Evolutionary conservation across 1,140 invertebrate genomes (phyloP).

Genomic region (Fopius arisanus): DNA sequence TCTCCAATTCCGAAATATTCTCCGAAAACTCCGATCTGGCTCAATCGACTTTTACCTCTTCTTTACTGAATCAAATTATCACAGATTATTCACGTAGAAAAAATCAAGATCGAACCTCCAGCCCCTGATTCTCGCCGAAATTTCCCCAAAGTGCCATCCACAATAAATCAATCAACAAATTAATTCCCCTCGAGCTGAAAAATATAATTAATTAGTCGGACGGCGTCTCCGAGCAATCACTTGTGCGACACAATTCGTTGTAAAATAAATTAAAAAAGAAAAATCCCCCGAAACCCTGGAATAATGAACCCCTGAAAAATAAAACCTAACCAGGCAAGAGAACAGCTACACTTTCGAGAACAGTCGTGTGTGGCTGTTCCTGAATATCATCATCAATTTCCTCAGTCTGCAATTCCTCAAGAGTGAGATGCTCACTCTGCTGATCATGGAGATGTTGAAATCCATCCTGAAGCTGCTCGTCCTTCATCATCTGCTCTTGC

Average conservation of each 20-base stretch:
- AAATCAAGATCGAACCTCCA: too few relatives aligned
- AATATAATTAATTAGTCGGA: too few relatives aligned
- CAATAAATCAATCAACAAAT: too few relatives aligned
- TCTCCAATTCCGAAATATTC: too few relatives aligned
- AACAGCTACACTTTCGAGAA: conserved; percentile 25
- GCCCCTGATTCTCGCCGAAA: too few relatives aligned
- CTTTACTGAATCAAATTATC: too few relatives aligned
- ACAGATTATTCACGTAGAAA: too few relatives aligned
- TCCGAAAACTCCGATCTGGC: too few relatives aligned
- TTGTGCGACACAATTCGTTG: too few relatives aligned
- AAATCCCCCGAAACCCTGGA: neutral
- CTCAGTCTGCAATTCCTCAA: conserved; percentile 21
- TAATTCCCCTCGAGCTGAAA: neutral
- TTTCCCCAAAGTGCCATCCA: too few relatives aligned
- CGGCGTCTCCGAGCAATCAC: neutral
- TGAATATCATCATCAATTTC: conserved; percentile 15
- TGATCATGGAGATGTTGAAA: neutral
- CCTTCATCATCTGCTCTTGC: conserved; percentile 31
- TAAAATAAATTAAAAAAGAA: too few relatives aligned
- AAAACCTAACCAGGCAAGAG: conserved; percentile 25
- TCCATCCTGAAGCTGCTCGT: conserved; percentile 7
- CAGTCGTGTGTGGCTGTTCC: conserved; percentile 1
- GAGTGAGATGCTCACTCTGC: neutral
- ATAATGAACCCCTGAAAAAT: neutral
- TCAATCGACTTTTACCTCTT: too few relatives aligned